phyloP scores from a whole-genome alignment of 64 coral and sea anemone genomes.

The Montipora capricornis region DNA sequence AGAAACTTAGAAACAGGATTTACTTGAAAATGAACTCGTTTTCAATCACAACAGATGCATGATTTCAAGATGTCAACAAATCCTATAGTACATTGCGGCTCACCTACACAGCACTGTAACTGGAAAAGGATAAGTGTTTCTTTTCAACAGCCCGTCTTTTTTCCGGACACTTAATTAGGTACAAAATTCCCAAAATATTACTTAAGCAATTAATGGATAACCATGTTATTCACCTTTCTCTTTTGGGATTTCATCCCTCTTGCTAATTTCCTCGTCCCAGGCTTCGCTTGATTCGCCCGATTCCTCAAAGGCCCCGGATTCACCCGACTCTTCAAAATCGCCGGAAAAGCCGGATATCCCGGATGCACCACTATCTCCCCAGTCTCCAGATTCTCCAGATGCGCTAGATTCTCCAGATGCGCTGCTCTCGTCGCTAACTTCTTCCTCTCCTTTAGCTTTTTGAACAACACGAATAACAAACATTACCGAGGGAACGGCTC shows the following conservation, averaged over 20 bases:
- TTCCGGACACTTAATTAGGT: no score
- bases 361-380: not conserved
- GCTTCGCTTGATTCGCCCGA: slow-evolving; percentile 12
- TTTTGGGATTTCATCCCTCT: slow-evolving; percentile 43
- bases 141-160: no score
- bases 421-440: slow-evolving; percentile 5
- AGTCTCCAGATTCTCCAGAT: slow-evolving; percentile 48
- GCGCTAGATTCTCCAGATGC: slow-evolving; percentile 37
- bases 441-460: not conserved
- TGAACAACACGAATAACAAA: not conserved
- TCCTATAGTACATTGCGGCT: no score
- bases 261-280: slow-evolving; percentile 31
- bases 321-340: slow-evolving; percentile 40
- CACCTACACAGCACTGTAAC: no score
- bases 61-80: no score
- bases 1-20: no score
- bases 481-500: not conserved
- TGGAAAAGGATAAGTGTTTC: no score
- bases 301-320: slow-evolving; percentile 46
- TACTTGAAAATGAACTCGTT: no score
- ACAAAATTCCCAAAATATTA: no score
- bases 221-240: not conserved
- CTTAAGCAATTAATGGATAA: no score
- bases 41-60: no score
- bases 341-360: not conserved